These are phyloP conservation scores for Willisornis vidua DNA, from an alignment of 2,113 vertebrate genomes.

Conservation along the genomic window DNA sequence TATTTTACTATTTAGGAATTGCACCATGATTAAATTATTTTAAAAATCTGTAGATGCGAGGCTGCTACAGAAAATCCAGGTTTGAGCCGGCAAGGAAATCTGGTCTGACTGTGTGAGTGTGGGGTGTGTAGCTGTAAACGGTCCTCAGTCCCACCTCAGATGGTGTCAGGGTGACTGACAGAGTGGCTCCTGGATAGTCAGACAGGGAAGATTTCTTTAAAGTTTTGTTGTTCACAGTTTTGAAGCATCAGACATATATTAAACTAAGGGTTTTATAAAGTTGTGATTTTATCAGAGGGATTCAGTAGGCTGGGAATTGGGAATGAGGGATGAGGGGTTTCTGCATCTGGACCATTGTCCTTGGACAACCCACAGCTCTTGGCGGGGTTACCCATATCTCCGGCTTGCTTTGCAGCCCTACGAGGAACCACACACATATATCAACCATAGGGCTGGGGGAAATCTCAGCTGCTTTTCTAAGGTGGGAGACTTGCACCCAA, in stretches of 20 bases:
- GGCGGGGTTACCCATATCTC: neutral
- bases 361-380: neutral
- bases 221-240: neutral
- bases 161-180: neutral
- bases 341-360: neutral
- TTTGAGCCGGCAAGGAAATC: fast-evolving
- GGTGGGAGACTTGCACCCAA: neutral
- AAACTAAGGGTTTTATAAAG: constrained; percentile 1
- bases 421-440: neutral
- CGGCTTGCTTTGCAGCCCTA: neutral
- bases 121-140: neutral
- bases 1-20: neutral
- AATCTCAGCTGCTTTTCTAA: neutral
- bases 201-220: neutral
- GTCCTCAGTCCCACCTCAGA: neutral
- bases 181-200: neutral
- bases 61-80: neutral
- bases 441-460: neutral
- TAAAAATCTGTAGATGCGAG: neutral
- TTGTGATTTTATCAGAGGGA: neutral
- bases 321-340: neutral
- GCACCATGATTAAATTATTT: neutral
- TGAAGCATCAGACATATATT: constrained; percentile 12
- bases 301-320: neutral
- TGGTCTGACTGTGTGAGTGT: neutral